These are phyloP conservation scores for Erpornis zantholeuca DNA, from an alignment of 2,113 vertebrate species.

Conservation along the genomic window DNA sequence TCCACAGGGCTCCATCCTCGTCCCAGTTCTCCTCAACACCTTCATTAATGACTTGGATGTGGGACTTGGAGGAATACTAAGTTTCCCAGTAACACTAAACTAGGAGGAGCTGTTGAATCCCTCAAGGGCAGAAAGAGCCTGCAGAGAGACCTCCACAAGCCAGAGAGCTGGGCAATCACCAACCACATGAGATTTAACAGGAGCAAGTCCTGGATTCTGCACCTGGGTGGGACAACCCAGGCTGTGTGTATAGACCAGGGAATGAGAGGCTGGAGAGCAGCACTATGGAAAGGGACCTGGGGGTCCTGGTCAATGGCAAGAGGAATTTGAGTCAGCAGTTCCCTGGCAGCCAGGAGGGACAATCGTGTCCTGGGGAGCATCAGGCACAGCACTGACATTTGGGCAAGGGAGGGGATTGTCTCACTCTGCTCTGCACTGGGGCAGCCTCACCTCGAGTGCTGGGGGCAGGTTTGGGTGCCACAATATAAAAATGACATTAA, in stretches of 20 bases:
- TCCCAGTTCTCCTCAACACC: not conserved
- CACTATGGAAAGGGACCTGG: not conserved
- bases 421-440: not conserved
- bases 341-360: not conserved
- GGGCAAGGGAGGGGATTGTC: not conserved
- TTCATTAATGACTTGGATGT: not conserved
- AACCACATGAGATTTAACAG: fast-evolving
- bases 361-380: fast-evolving
- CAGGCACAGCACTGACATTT: fast-evolving
- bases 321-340: not conserved
- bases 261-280: not conserved
- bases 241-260: not conserved
- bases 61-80: not conserved
- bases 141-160: not conserved
- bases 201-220: not conserved
- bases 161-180: not conserved
- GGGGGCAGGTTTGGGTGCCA: too few relatives aligned
- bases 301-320: not conserved
- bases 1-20: not conserved
- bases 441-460: fast-evolving
- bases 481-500: not conserved
- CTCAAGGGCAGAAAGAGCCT: not conserved
- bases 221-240: not conserved
- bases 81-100: not conserved
- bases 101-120: not conserved